Base-by-base conservation (phyloP, 2,797 vertebrate species). In the Hippopotamyrus pictus region DNA sequence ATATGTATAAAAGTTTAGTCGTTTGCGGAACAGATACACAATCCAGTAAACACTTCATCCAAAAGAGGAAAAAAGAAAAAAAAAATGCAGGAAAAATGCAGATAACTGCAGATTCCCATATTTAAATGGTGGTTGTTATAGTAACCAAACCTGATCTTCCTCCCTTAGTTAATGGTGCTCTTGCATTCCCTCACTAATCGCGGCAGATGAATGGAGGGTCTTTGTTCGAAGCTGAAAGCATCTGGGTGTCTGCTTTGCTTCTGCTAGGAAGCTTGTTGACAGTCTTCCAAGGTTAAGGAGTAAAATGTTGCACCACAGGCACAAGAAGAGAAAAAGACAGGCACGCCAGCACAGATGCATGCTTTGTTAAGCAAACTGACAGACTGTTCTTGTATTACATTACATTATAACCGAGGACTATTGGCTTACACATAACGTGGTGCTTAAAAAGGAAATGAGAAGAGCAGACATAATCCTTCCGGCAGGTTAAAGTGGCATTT, bases 141-240 rank as follows among this genome's bases (percentile, higher is more conserved):
- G 90, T 11, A 91, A 91, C 89, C 54, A 46, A 91, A 91, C 86
- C 46, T 53, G 88, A 91, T 90, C 89, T 83, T 44, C 89, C 57
- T 88, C 46, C 57, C 84, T 57, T 59, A 84, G 37, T 79, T 79
- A 44, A 62, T 57, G 84, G 90, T 25, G 88, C 87, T 84, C 62
- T 73, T 91, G 11, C 46, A 84, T 84, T 53, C 48, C 33, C 19
- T 12, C 59, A 48, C 76, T 90, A 29, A 44, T 62, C n/a, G 12
- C 6, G 1, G 69, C 48, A 51, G n/a, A 73, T 89, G 90, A 92
- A 69, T 76, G 91, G 83, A 90, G 79, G 51, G 41, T 54, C 54
- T 92, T 91, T 92, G 89, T 92, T 41, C 57, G 22, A 44, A 25
- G n/a, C 88, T 90, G 73, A 92, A 92, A 90, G 88, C 90, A 54